Evolutionary conservation across 2,888 invertebrate genomes (phyloP).

Genomic region (Mesorhabditis sp.): DNA sequence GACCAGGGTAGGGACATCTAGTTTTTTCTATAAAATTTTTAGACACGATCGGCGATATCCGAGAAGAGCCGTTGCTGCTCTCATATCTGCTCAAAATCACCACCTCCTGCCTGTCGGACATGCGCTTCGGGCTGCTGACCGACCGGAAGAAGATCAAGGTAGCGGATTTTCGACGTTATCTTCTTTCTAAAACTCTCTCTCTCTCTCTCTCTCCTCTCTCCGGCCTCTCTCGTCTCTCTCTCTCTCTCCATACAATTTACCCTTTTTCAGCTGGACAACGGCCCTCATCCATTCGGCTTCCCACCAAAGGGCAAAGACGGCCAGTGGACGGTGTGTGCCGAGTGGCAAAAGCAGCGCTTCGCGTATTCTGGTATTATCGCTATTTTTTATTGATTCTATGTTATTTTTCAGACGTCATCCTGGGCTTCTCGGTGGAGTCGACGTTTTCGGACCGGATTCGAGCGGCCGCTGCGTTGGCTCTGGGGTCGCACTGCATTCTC

Average conservation of each 20-base stretch:
- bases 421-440: not conserved
- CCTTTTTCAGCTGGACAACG: not conserved
- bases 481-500: not conserved
- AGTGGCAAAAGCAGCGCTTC: not conserved
- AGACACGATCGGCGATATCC: not conserved
- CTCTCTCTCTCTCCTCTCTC: too few species aligned
- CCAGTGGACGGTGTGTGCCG: not conserved
- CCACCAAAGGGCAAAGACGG: not conserved
- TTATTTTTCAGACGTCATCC: not conserved
- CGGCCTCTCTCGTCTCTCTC: too few species aligned
- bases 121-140: not conserved
- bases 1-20: not conserved
- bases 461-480: not conserved
- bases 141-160: slow-evolving; percentile 3
- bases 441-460: not conserved
- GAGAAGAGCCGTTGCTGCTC: not conserved
- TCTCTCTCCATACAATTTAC: not conserved
- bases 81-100: not conserved
- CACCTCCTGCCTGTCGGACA: not conserved
- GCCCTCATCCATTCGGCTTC: not conserved
- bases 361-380: slow-evolving; percentile 1
- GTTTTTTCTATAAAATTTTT: not conserved
- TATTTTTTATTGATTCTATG: not conserved
- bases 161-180: not conserved
- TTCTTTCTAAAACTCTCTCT: too few species aligned